Evolutionary conservation across 2,113 vertebrate species (phyloP).

Genomic region (Lamprologus callipterus): DNA sequence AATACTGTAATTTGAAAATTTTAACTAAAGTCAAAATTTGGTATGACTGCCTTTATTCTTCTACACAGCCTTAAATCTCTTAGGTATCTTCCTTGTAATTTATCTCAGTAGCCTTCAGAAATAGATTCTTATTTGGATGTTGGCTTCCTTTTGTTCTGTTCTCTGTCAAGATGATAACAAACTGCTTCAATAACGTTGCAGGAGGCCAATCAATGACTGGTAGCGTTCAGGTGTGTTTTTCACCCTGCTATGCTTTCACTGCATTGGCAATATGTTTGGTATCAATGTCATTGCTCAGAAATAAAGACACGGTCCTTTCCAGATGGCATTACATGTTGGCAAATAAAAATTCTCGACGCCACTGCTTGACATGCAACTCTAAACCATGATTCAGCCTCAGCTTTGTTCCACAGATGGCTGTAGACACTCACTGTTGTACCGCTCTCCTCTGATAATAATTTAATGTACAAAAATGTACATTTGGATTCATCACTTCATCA

Average conservation of each 20-base stretch:
- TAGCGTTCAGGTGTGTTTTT: not conserved
- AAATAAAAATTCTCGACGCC: accelerated
- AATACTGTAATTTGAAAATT: not conserved
- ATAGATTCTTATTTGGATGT: not conserved
- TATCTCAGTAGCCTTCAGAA: not conserved
- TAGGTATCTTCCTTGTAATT: not conserved
- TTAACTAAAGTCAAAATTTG: not conserved
- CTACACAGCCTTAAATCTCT: not conserved
- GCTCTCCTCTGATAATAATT: not conserved
- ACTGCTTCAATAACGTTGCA: not conserved
- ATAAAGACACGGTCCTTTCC: accelerated
- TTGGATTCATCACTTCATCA: not conserved
- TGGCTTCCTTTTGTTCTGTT: not conserved
- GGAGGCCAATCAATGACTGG: not conserved
- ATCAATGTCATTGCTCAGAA: not conserved
- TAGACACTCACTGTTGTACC: not conserved
- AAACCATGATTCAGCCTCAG: not conserved
- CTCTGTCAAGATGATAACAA: not conserved
- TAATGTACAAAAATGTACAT: not conserved
- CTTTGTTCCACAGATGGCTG: not conserved
- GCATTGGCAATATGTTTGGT: not conserved
- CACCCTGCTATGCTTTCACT: not conserved
- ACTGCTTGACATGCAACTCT: not conserved
- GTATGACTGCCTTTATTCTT: not conserved
- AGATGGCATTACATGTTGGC: not conserved